Base-by-base conservation (phyloP, 2,888 invertebrate species). In the Leistus spinibarbis region DNA sequence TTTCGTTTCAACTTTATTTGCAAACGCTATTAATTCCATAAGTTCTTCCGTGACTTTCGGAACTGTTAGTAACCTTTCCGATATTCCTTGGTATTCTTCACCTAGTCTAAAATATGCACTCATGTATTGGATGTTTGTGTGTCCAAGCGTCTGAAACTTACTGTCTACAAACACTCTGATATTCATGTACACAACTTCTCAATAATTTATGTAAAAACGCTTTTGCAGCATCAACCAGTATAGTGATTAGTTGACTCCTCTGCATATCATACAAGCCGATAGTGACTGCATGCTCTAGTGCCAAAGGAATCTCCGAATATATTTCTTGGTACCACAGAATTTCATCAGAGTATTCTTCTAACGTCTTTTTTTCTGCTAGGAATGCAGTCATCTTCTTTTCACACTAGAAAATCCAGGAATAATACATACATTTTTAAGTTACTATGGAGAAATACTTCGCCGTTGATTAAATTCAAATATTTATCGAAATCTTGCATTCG, bases 211-310 rank as follows among this genome's bases (percentile, higher is more conserved):
- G 90, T 77, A 92, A 91, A 70, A 95, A 86, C 69, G 88, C 88
- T 27, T 91, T 89, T 0, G 95, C 94, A 23, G 92, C 87, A 10
- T 87, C 84, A 5, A 92, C 90, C 77, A 98, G 85, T 0, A 92
- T 88, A 16, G 88, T 88, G 63, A 97, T 93, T 27, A 97, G 87
- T 71, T 93, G 93, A 65, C 89, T 90, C 72, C 97, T 90, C 83
- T 95, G 92, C 83, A 97, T 91, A 81, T 94, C 92, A 83, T 95
- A 98, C 86, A 96, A 90, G 7, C 95, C 96, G 81, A 94, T 91
- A 17, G 91, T 90, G 17, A 93, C 89, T 0, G 92, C 91, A 76
- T 91, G 89, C 78, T 91, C 89, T 27, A 90, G 84, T 80, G 86
- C 80, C 67, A 87, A 76, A 0, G 91, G 90, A 76, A 94, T 91